These are phyloP conservation scores for Lichenostomus cassidix DNA, from an alignment of 2,113 vertebrate genomes.

Conservation along the genomic window DNA sequence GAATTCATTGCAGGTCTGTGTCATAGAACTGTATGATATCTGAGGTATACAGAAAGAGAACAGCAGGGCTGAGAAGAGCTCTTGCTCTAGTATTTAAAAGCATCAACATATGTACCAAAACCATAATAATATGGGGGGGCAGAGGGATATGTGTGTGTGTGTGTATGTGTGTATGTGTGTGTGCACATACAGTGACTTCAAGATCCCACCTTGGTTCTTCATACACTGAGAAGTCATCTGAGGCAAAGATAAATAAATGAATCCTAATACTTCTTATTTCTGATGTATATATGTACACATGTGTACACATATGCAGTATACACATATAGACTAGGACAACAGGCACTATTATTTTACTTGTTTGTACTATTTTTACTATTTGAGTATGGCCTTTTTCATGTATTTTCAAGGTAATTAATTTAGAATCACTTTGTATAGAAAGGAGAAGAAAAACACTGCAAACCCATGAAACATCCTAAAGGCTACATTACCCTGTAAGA, in stretches of 20 bases:
- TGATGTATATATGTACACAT: background rate
- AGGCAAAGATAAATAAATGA: background rate
- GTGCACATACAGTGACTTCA: background rate
- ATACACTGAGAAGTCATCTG: background rate
- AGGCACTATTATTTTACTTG: background rate
- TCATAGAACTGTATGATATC: background rate
- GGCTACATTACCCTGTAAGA: background rate
- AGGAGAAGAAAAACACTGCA: background rate
- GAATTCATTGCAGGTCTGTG: background rate
- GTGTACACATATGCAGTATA: rapidly evolving
- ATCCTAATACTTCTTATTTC: background rate
- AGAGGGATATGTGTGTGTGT: no score
- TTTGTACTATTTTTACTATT: background rate
- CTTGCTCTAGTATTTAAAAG: background rate
- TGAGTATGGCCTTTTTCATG: background rate
- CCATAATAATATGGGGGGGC: background rate
- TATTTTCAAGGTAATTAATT: background rate
- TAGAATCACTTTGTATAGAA: background rate
- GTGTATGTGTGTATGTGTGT: no score
- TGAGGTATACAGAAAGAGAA: background rate
- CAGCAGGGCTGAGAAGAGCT: background rate
- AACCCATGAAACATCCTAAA: background rate
- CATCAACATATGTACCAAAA: background rate
- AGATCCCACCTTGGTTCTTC: background rate
- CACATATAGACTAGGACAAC: background rate